Evolutionary conservation across 2,113 vertebrate species (phyloP), one percentile per base, ranked within the genome.

Genomic region (Megaleporinus macrocephalus): DNA sequence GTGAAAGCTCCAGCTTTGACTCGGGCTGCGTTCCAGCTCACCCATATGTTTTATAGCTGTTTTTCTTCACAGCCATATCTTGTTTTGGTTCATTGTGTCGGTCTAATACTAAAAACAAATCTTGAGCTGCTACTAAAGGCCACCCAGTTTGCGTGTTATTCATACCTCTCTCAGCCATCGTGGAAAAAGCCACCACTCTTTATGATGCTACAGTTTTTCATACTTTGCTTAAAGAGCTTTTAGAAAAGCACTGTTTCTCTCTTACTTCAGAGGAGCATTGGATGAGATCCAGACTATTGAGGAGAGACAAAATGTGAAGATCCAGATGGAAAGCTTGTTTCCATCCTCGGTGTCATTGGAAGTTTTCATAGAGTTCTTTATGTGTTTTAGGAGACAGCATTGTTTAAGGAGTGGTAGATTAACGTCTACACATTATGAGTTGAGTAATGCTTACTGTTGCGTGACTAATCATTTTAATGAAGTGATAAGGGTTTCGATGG

Each of bases 1-100:
- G 87, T 86, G 86, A 90, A 89, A 85, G 78, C 30, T 65, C 76
- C 85, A 81, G 81, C 73, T 70, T 82, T 76, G 76, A 26, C 72
- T 72, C 1, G 24, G 26, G 69, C 61, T 29, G 27, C n/a, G 84
- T 79, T 82, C 76, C 49, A 36, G 70, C 63, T 12, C 73, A 57
- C 53, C 77, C 22, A 68, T n/a, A 30, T 79, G 27, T 29, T 44
- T 41, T 80, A 22, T 29, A 13, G 24, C 7, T 62, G 63, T 61
- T 62, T 59, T n/a, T 24, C 33, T 36, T 36, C 18, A 49, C 27
- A 68, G 61, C 53, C 41, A 53, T 16, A 22, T 57, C 36, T 62
- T 44, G 53, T 55, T 59, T 59, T 79, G 20, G 55, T n/a, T 66
- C 68, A 36, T 36, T 27, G 16, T 59, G 20, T 11, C 15, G 18